A percentile compares a stretch with the other conserved stretches of the same genome.
phyloP scores from a whole-genome alignment of 2,113 vertebrate genomes.

The Seriola aureovittata region DNA sequence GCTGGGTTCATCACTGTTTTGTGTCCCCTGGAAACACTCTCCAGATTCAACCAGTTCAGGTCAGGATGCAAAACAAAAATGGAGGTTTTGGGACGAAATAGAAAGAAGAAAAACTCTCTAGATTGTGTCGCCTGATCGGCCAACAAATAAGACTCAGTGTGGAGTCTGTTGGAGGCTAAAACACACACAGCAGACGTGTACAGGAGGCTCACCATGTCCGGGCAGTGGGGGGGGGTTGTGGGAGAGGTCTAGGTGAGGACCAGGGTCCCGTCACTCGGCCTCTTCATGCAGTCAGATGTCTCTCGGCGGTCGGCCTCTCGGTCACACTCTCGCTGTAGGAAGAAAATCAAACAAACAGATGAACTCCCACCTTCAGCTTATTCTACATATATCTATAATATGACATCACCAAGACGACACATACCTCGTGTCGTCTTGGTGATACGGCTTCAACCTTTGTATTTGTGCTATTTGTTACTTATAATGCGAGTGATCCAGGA shows the following conservation, averaged over 20 bases:
- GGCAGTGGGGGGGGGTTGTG: conserved; percentile 13
- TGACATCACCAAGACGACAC: not conserved
- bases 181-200: not conserved
- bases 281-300: conserved; percentile 70
- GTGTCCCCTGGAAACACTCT: too few relatives aligned
- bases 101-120: too few relatives aligned
- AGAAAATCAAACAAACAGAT: not conserved
- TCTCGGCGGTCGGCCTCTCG: not conserved
- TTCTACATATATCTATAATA: too few relatives aligned
- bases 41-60: too few relatives aligned
- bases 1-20: too few relatives aligned
- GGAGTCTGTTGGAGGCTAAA: too few relatives aligned
- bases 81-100: too few relatives aligned
- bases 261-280: conserved; percentile 59
- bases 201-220: conserved; percentile 72
- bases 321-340: conserved; percentile 19
- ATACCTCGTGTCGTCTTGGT: not conserved
- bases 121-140: too few relatives aligned
- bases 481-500: conserved; percentile 41
- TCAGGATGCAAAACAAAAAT: too few relatives aligned
- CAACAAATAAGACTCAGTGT: too few relatives aligned
- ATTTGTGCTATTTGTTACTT: conserved; percentile 28
- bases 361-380: not conserved
- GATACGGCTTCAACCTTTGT: conserved; percentile 24
- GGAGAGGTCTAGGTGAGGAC: conserved; percentile 65